Base-by-base conservation (phyloP, 2,797 vertebrate species). In the Rhadinocentrus ornatus region DNA sequence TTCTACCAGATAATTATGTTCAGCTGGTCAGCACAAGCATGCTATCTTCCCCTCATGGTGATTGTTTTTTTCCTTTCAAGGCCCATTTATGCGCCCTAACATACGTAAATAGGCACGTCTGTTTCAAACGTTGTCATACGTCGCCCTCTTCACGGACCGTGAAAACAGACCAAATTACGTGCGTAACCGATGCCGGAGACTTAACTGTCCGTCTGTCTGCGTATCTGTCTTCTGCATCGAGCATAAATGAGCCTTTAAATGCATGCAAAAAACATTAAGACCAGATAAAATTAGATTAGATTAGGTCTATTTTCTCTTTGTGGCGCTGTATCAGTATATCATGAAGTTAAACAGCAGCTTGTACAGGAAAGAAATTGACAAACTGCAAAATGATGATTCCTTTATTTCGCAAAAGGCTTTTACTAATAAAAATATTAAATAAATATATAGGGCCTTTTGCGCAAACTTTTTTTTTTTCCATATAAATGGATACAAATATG, bases 361-460 rank as follows among this genome's bases (percentile, higher is more conserved):
- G 70, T 66, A 72, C 27, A 22, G 39, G 29, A 66, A 46, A 34
- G 22, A 41, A 63, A 64, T 24, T 55, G 53, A 29, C 6, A 56
- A 27, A 29, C 20, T 8, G 37, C 50, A 58, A 62, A 55, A 15
- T 67, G 8, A 9, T 24, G 0, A 48, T 48, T 7, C 55, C 35
- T 41, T 44, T 41, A 41, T 27, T 8, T 41, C 4, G 58, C 16
- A 7, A 24, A 32, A 60, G 7, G 6, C 20, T 50, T 2, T 22
- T 7, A 50, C 9, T 50, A 24, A 22, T 20, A 52, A n/a, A 3
- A 24, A 52, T 24, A 24, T 22, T 11, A 12, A 53, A 53, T 26
- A 5, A 12, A 53, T 53, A 12, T 53, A 27, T 6, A 13, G 26
- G 20, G n/a, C 3, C 20, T 22, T 26, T 24, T 22, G 24, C 10